Evolutionary conservation across 2,113 vertebrate genomes (phyloP).

Genomic region (Machaerirhynchus nigripectus): DNA sequence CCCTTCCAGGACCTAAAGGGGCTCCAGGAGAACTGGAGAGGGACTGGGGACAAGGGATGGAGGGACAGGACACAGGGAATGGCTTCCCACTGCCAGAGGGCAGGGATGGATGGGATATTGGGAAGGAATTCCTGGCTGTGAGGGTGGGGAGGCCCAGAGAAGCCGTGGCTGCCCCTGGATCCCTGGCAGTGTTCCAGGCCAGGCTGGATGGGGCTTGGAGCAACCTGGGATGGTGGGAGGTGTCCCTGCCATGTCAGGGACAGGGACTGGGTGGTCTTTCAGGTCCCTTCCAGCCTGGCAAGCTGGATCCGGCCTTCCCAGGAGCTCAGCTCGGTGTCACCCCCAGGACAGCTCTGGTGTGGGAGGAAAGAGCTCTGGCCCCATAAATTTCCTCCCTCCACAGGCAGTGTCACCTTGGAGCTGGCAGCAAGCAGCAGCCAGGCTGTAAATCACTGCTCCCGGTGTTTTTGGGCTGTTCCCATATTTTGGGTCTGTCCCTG

Average conservation of each 20-base stretch:
- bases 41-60: background rate
- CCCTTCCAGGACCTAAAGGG: background rate
- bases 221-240: rapidly evolving
- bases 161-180: background rate
- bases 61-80: background rate
- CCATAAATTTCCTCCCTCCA: rapidly evolving
- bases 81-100: background rate
- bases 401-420: background rate
- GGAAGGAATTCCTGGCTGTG: rapidly evolving
- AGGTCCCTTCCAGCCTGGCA: background rate
- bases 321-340: background rate
- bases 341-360: background rate
- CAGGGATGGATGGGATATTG: background rate
- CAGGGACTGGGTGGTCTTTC: rapidly evolving
- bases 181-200: rapidly evolving
- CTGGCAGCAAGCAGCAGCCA: background rate
- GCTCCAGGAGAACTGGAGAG: background rate
- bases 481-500: rapidly evolving
- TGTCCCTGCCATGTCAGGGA: background rate
- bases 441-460: background rate
- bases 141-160: rapidly evolving
- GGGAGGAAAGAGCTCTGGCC: background rate
- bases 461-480: rapidly evolving
- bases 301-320: rapidly evolving
- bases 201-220: rapidly evolving